These are phyloP conservation scores for Antheraea mylitta DNA, from an alignment of 1,140 invertebrate genomes.

Conservation along the genomic window DNA sequence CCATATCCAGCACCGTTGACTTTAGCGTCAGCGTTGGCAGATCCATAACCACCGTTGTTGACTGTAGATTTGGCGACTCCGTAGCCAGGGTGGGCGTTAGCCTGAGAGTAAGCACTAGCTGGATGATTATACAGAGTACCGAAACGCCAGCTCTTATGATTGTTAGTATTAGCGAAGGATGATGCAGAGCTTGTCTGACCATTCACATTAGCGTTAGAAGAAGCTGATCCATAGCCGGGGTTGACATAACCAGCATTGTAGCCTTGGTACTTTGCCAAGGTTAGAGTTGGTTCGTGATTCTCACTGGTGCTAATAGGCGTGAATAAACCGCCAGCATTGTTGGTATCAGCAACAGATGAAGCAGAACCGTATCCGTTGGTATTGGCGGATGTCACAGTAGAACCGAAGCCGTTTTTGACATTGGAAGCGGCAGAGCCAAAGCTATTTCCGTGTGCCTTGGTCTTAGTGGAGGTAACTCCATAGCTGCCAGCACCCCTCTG, in stretches of 20 bases:
- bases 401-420: slow-evolving; percentile 44
- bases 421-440: slow-evolving; percentile 50
- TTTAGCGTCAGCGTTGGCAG: slow-evolving; percentile 40
- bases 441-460: slow-evolving; percentile 44
- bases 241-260: slow-evolving; percentile 16
- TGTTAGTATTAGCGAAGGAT: slow-evolving; percentile 34
- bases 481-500: slow-evolving; percentile 41
- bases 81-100: slow-evolving; percentile 28
- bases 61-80: slow-evolving; percentile 45
- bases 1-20: slow-evolving; percentile 35
- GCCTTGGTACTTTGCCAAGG: slow-evolving; percentile 19
- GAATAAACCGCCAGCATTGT: slow-evolving; percentile 31
- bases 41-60: slow-evolving; percentile 35
- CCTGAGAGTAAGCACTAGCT: slow-evolving; percentile 30
- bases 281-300: slow-evolving; percentile 7
- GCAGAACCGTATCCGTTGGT: slow-evolving; percentile 45
- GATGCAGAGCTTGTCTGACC: slow-evolving; percentile 26
- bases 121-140: slow-evolving; percentile 45
- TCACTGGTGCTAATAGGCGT: slow-evolving; percentile 29
- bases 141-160: slow-evolving; percentile 51
- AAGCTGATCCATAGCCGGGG: slow-evolving; percentile 37
- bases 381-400: slow-evolving; percentile 39
- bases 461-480: slow-evolving; percentile 49
- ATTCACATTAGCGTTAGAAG: slow-evolving; percentile 47
- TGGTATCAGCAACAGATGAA: slow-evolving; percentile 40